phyloP scores from a whole-genome alignment of 2,797 vertebrate species.

The Simalia tracyae region DNA sequence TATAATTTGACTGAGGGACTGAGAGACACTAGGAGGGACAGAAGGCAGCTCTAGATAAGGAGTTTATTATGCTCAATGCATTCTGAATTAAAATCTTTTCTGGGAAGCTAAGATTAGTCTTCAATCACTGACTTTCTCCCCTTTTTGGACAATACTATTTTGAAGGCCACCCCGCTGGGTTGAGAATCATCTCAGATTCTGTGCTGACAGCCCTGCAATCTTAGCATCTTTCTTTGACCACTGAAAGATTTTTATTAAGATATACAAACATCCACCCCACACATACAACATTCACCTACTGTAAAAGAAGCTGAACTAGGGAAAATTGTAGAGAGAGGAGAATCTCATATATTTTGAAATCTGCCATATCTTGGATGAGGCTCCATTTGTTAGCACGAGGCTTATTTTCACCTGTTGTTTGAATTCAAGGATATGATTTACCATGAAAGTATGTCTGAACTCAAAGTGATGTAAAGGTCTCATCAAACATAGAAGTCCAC shows the following conservation, averaged over 20 bases:
- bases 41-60: background rate
- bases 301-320: conserved; percentile 1
- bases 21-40: too few species aligned
- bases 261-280: background rate
- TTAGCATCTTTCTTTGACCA: background rate
- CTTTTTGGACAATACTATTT: background rate
- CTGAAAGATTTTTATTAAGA: background rate
- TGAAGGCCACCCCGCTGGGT: background rate
- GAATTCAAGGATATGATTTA: background rate
- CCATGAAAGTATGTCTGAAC: background rate
- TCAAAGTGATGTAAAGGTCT: background rate
- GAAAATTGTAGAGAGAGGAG: background rate
- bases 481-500: background rate
- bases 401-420: background rate
- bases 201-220: background rate
- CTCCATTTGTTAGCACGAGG: background rate
- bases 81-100: background rate
- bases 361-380: background rate
- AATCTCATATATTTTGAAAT: background rate
- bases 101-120: background rate
- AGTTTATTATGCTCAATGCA: background rate
- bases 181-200: background rate
- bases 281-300: background rate
- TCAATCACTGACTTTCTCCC: background rate
- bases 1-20: background rate